Evolutionary conservation across 2,888 invertebrate genomes (phyloP).

Genomic region (Apamea monoglypha): DNA sequence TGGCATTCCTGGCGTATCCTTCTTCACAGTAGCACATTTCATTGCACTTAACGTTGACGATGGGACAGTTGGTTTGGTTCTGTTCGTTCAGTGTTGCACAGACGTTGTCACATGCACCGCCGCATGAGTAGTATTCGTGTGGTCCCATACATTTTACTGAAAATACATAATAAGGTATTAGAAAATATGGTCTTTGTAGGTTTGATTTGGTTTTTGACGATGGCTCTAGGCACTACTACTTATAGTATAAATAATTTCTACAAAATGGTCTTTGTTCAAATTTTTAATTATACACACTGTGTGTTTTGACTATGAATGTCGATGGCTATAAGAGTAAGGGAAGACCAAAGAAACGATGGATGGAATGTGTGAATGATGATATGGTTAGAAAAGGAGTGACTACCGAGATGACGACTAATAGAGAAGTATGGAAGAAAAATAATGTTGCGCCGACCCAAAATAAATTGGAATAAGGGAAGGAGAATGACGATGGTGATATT

Average conservation of each 20-base stretch:
- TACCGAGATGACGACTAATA: no score
- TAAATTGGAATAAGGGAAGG: no score
- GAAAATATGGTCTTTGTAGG: neutral
- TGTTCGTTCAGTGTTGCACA: slow-evolving; percentile 66
- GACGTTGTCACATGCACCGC: slow-evolving; percentile 73
- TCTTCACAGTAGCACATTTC: slow-evolving; percentile 74
- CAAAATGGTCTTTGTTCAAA: neutral
- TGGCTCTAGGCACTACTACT: neutral
- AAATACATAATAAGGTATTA: neutral
- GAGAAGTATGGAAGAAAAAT: no score
- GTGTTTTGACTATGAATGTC: no score
- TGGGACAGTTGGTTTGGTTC: slow-evolving; percentile 69
- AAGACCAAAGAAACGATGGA: no score
- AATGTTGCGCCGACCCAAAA: no score
- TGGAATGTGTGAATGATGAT: no score
- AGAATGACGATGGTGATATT: no score
- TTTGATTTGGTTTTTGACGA: neutral
- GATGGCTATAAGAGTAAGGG: no score
- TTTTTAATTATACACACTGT: no score
- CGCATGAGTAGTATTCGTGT: slow-evolving; percentile 69
- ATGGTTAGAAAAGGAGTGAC: no score
- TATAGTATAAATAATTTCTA: no score
- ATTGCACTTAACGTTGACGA: slow-evolving; percentile 70
- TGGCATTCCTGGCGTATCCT: slow-evolving; percentile 71
- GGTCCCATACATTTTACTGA: slow-evolving; percentile 29